Evolutionary conservation across 2,888 invertebrate genomes (phyloP), one percentile per base, ranked within the genome.

Genomic region (Amphipyra tragopoginis): DNA sequence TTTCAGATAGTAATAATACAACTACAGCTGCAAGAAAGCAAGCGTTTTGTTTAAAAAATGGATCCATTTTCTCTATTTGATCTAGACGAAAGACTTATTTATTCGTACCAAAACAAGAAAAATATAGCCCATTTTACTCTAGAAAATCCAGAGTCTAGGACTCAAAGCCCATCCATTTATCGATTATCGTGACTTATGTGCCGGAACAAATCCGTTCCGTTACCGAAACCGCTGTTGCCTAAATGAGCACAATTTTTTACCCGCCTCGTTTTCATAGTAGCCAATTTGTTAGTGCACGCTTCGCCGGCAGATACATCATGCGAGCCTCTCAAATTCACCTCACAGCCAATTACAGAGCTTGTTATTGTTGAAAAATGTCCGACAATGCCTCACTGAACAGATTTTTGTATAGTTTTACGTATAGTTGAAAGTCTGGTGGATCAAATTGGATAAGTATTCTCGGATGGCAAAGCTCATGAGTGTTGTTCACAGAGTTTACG

Each of bases 301-400:
- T 52, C 67, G 65, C 70, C 68, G 81, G 82, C 82, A 66, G 77
- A 76, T 72, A 70, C 60, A 86, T 86, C 83, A 85, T 79, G 78
- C 82, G 81, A 86, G 80, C 80, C 81, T 86, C 90, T 92, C 91
- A 86, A 88, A 90, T 90, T 89, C 86, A 74, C 79, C 81, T 73
- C 60, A 65, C 75, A 76, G 85, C 90, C 91, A 91, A 92, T 92
- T 91, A 92, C 82, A 80, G 75, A 61, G 88, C 91, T 90, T 89
- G 92, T 92, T 92, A 90, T 79, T 55, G 77, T 79, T 91, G 91
- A 92, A 89, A 91, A 90, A 91, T 91, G 83, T 73, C 75, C 79
- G 78, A 70, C 81, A 72, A 85, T 84, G 64, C 68, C 71, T 82
- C 81, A 83, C 78, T 79, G 66, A 73, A 63, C 39, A 48, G 77